Percentiles rank a stretch among this genome's conserved stretches.
These are phyloP conservation scores for Ctenodactylus gundi DNA, from an alignment of 2,113 vertebrate genomes.

Conservation along the genomic window DNA sequence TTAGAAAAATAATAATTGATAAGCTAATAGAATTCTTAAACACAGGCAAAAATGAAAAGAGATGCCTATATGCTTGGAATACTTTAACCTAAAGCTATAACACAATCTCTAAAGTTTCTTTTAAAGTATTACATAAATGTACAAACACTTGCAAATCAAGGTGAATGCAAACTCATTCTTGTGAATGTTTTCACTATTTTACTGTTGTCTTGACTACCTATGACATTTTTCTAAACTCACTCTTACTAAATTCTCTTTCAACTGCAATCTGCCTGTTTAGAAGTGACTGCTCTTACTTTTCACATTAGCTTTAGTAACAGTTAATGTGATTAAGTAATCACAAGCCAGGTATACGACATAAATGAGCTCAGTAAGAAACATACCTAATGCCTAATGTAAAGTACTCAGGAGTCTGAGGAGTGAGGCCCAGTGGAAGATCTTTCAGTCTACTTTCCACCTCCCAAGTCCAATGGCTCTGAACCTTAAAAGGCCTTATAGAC, in stretches of 20 bases:
- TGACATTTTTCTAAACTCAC: neutral
- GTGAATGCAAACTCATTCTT: neutral
- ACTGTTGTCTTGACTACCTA: neutral
- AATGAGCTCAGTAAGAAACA: neutral
- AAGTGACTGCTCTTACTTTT: conserved; percentile 7
- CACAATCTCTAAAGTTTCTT: neutral
- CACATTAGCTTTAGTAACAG: neutral
- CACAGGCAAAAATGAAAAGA: neutral
- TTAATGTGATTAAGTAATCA: neutral
- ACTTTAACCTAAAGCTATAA: neutral
- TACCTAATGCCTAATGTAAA: neutral
- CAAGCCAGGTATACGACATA: neutral
- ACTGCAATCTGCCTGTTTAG: neutral
- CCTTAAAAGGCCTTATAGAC: neutral
- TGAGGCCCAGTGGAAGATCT: neutral
- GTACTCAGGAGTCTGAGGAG: neutral
- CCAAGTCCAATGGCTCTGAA: neutral
- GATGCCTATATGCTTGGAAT: neutral
- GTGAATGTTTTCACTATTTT: neutral
- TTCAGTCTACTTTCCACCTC: neutral
- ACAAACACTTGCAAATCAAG: neutral
- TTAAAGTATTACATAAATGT: neutral
- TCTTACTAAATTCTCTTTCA: neutral
- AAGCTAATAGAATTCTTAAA: neutral
- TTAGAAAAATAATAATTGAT: neutral